These are phyloP conservation scores for Atethmia centrago DNA, from an alignment of 2,888 invertebrate species.

Conservation along the genomic window DNA sequence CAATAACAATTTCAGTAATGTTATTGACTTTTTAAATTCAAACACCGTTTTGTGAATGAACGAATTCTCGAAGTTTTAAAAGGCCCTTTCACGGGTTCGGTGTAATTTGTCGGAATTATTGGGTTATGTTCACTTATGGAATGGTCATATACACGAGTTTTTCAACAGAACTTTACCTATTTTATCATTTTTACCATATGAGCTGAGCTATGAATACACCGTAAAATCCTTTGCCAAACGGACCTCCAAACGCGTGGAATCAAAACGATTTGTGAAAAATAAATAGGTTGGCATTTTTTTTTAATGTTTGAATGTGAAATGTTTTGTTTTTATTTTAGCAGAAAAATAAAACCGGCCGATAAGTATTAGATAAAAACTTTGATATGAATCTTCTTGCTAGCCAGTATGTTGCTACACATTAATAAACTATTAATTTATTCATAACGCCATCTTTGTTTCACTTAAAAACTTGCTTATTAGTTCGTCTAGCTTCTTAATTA, in stretches of 20 bases:
- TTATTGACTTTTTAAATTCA: slow-evolving; percentile 67
- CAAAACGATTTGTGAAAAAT: not conserved
- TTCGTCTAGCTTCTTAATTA: slow-evolving; percentile 9
- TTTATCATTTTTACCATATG: slow-evolving; percentile 4
- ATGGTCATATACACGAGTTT: slow-evolving; percentile 3
- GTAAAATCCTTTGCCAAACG: not conserved
- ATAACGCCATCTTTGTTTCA: slow-evolving; percentile 31
- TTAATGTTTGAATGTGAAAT: not conserved
- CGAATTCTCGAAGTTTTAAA: slow-evolving; percentile 45
- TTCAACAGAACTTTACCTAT: not conserved
- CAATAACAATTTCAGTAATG: slow-evolving; percentile 67
- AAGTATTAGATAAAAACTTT: not conserved
- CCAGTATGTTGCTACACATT: not conserved
- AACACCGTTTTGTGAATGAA: slow-evolving; percentile 55
- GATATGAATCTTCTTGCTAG: slow-evolving; percentile 11
- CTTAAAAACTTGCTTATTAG: slow-evolving; percentile 21
- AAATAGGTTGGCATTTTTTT: not conserved
- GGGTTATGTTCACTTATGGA: slow-evolving; percentile 29
- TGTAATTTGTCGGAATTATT: slow-evolving; percentile 54
- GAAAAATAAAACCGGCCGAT: slow-evolving; percentile 7
- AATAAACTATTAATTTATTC: slow-evolving; percentile 32
- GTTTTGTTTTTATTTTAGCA: slow-evolving; percentile 16
- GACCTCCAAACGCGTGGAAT: not conserved
- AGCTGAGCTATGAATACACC: not conserved
- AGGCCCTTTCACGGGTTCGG: slow-evolving; percentile 42